Percentiles rank a stretch among this genome's conserved stretches.
These are phyloP conservation scores for Gymnogyps californianus DNA, from an alignment of 2,113 vertebrate species.

Conservation along the genomic window DNA sequence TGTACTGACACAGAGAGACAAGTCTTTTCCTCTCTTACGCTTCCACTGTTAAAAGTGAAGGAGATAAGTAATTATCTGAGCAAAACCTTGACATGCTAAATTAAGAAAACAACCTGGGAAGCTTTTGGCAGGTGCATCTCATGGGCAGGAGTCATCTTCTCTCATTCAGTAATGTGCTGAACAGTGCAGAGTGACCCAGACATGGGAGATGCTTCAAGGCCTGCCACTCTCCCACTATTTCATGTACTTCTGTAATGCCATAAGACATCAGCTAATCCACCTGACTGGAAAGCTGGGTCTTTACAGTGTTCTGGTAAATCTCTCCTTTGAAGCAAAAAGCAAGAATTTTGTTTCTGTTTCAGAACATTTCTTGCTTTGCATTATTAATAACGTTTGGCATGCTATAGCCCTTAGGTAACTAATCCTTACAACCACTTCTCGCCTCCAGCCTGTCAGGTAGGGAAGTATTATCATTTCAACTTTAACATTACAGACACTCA, in stretches of 20 bases:
- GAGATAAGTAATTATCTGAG: not conserved
- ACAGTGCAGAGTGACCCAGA: not conserved
- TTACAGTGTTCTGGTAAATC: not conserved
- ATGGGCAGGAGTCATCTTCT: not conserved
- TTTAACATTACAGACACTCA: not conserved
- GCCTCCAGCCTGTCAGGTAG: not conserved
- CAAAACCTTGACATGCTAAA: not conserved
- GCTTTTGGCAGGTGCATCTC: not conserved
- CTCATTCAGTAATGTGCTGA: not conserved
- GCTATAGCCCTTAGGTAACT: not conserved
- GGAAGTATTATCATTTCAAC: not conserved
- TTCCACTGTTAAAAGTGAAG: not conserved
- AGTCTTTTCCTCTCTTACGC: not conserved
- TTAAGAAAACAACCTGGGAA: not conserved
- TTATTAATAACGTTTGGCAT: slow-evolving; percentile 23
- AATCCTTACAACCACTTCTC: not conserved
- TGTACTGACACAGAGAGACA: not conserved
- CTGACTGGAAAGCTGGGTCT: not conserved
- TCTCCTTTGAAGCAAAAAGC: slow-evolving; percentile 16
- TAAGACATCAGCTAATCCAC: not conserved
- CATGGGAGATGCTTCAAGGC: not conserved
- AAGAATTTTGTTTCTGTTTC: slow-evolving; percentile 15
- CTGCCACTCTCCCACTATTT: not conserved
- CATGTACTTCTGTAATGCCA: not conserved
- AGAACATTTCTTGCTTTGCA: slow-evolving; percentile 10